Evolutionary conservation across 2,888 invertebrate species (phyloP), one percentile per base, ranked within the genome.

Genomic region (Drosophila recens): DNA sequence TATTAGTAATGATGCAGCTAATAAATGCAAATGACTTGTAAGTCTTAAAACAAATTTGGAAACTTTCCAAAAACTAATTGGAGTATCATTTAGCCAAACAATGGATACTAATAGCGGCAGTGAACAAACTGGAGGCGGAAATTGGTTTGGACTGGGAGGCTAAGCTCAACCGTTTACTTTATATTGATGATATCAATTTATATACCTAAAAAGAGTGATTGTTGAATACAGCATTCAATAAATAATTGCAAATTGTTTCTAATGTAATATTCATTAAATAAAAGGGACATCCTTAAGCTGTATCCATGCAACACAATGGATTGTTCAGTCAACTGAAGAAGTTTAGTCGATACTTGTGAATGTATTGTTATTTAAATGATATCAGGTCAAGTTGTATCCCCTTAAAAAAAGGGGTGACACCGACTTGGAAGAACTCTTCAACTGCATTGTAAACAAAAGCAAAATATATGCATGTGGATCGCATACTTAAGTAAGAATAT

Each of bases 371-470:
- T 6, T 30, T 5, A 33, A 66, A 58, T 49, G n/a, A 40, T 63
- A 75, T 40, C 57, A 36, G 40, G 23, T 9, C 5, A 11, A n/a
- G n/a, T 8, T 33, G 8, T 20, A n/a, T 27, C 11, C 36, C 17
- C n/a, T 23, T 46, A 43, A 10, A 38, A n/a, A 46, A 27, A 27
- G 5, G 43, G 11, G 11, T 17, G 20, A 54, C 53, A 54, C 17
- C 45, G 45, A 20, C 33, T 30, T 2, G n/a, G 33, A 20, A 59
- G 6, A 8, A 33, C 13, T 17, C 36, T 34, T 34, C 23, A 65
- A 43, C 42, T 15, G 49, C 40, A 56, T 40, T 70, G 51, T 56
- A 56, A 53, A 66, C 52, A 61, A 65, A 33, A 45, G 6, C 42
- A 30, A 45, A 13, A 27, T 11, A 75, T 9, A 27, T 20, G n/a